Evolutionary conservation across 2,888 invertebrate genomes (phyloP).

Genomic region (Anodontia alba): DNA sequence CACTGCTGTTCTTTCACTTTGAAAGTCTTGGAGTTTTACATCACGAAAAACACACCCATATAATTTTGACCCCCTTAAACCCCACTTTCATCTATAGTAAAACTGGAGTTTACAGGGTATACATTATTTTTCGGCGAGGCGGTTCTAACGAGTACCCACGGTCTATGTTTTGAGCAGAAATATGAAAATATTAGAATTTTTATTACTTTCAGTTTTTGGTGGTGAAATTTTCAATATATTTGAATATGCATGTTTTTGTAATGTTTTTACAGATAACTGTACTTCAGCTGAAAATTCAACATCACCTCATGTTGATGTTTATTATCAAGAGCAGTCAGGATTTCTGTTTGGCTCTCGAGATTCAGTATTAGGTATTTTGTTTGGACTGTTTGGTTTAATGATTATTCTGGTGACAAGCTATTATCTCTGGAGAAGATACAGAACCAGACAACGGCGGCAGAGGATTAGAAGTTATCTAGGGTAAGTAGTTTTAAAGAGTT

Average conservation of each 20-base stretch:
- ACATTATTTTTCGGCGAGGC: too few species aligned
- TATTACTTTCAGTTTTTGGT: too few species aligned
- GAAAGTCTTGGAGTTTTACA: too few species aligned
- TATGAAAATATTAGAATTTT: too few species aligned
- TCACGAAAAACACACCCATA: too few species aligned
- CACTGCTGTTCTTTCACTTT: too few species aligned
- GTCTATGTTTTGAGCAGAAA: too few species aligned
- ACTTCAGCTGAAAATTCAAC: not conserved
- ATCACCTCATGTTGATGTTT: slow-evolving; percentile 34
- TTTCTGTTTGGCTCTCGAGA: slow-evolving; percentile 50
- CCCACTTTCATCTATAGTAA: too few species aligned
- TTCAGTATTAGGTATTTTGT: slow-evolving; percentile 63
- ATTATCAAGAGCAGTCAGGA: slow-evolving; percentile 57
- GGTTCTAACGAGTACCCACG: too few species aligned
- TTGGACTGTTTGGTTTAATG: slow-evolving; percentile 58
- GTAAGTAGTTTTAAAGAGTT: slow-evolving; percentile 27
- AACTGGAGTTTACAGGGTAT: too few species aligned
- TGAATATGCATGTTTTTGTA: not conserved
- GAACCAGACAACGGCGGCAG: slow-evolving; percentile 55
- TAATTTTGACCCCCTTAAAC: too few species aligned
- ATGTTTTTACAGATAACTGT: not conserved
- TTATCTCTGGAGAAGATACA: slow-evolving; percentile 58
- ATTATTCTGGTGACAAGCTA: slow-evolving; percentile 59
- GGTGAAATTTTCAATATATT: too few species aligned
- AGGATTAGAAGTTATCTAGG: slow-evolving; percentile 61